Percentiles rank a stretch among this genome's conserved stretches.
phyloP scores from a whole-genome alignment of 2,797 vertebrate genomes.

The Selene dorsalis region DNA sequence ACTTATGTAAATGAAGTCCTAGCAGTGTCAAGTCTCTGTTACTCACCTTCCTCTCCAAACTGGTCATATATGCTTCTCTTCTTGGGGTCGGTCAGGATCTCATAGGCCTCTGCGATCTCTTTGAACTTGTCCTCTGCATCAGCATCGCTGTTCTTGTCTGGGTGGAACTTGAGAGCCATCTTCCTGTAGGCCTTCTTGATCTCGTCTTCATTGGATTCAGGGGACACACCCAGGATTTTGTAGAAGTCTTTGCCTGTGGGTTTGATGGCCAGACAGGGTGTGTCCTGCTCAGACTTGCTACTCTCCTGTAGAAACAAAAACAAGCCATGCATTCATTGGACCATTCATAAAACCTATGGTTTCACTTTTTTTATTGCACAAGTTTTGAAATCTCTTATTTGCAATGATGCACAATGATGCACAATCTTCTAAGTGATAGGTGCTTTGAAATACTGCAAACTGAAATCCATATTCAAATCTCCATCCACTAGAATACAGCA shows the following conservation, averaged over 20 bases:
- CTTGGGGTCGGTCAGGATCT: constrained; percentile 93
- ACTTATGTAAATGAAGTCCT: constrained; percentile 6
- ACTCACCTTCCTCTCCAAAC: constrained; percentile 93
- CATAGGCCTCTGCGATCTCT: constrained; percentile 92
- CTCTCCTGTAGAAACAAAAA: constrained; percentile 74
- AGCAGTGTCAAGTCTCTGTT: background rate
- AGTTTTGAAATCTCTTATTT: background rate
- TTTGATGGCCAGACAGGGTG: constrained; percentile 79
- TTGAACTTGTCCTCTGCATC: constrained; percentile 86
- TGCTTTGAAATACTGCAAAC: constrained; percentile 4
- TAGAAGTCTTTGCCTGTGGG: constrained; percentile 95
- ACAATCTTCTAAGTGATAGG: background rate
- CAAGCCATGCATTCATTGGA: constrained; percentile 21
- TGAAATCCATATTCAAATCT: constrained; percentile 2
- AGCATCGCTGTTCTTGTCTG: constrained; percentile 85
- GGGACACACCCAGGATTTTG: constrained; percentile 91
- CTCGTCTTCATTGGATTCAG: constrained; percentile 94
- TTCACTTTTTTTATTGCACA: background rate
- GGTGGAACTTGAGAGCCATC: constrained; percentile 96
- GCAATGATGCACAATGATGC: background rate
- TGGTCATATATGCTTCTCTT: constrained; percentile 94
- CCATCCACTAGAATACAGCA: background rate
- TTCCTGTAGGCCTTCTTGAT: constrained; percentile 97
- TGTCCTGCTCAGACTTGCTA: constrained; percentile 79
- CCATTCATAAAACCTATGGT: background rate